These are phyloP conservation scores for Anthopleura xanthogrammica DNA, from an alignment of 92 coral and sea anemone species.

Conservation along the genomic window DNA sequence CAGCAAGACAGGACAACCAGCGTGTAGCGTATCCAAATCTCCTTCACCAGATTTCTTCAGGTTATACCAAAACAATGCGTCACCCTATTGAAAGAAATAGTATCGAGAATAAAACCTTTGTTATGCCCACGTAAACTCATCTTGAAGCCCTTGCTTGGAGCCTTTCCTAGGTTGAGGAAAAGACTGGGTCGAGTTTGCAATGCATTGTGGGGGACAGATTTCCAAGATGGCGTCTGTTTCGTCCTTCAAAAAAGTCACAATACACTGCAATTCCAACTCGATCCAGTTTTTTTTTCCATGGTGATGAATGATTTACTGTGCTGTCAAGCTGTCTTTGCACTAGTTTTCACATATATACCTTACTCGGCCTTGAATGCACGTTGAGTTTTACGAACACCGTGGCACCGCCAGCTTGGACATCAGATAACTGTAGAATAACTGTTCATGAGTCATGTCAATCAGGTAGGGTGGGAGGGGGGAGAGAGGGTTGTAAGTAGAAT, in stretches of 20 bases:
- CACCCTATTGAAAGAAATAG: constrained; percentile 40
- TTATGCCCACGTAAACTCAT: no score
- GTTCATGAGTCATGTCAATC: background rate
- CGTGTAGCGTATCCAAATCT: constrained; percentile 59
- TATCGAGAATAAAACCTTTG: no score
- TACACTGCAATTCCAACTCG: no score
- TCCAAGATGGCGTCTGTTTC: no score
- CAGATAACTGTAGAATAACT: constrained; percentile 40
- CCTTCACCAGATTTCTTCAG: constrained; percentile 63
- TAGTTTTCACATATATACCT: constrained; percentile 30
- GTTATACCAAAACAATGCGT: constrained; percentile 76
- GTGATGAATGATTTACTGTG: no score
- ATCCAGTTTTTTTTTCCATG: no score
- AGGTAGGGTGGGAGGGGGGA: background rate
- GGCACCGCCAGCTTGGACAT: constrained; percentile 70
- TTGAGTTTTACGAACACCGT: constrained; percentile 55
- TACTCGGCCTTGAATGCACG: constrained; percentile 49
- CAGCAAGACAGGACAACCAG: constrained; percentile 70
- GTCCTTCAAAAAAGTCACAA: no score
- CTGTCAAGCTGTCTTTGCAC: no score
- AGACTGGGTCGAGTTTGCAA: no score
- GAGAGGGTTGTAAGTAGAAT: background rate
- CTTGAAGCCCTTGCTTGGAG: no score
- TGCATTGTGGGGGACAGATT: no score
- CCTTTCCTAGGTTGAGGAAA: no score